A percentile compares a stretch with the other conserved stretches of the same genome.
These are phyloP conservation scores for Callopanchax toddi DNA, from an alignment of 2,113 vertebrate species.

Conservation along the genomic window DNA sequence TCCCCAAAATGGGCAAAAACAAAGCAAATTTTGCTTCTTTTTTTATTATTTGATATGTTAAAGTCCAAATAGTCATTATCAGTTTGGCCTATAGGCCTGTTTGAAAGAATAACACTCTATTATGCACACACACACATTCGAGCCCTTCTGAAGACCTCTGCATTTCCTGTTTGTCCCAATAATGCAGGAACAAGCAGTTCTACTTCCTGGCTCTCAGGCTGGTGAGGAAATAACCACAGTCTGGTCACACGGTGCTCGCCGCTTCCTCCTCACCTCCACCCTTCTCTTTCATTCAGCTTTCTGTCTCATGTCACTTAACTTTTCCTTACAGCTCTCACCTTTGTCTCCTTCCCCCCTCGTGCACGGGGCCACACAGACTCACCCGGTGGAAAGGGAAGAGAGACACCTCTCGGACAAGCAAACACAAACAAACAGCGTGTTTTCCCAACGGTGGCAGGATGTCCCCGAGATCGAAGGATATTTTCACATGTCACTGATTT, in stretches of 20 bases:
- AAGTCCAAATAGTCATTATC: too few relatives aligned
- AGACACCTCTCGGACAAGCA: constrained; percentile 36
- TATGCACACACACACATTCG: constrained; percentile 35
- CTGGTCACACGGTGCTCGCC: constrained; percentile 80
- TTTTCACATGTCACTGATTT: constrained; percentile 64
- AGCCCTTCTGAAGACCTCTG: constrained; percentile 77
- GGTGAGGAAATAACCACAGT: constrained; percentile 80
- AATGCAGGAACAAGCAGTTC: constrained; percentile 78
- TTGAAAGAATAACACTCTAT: constrained; percentile 13
- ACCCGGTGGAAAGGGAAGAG: constrained; percentile 1
- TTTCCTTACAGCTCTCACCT: constrained; percentile 34
- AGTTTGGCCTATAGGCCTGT: too few relatives aligned
- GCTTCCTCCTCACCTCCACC: constrained; percentile 41
- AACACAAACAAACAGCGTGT: constrained; percentile 40
- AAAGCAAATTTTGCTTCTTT: too few relatives aligned
- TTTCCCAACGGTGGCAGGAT: constrained; percentile 70
- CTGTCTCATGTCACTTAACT: constrained; percentile 37
- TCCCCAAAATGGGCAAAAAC: too few relatives aligned
- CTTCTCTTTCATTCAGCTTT: constrained; percentile 34
- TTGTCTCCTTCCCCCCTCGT: constrained; percentile 50
- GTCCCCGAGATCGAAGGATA: constrained; percentile 66
- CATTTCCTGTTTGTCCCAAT: constrained; percentile 83
- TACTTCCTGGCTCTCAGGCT: constrained; percentile 84
- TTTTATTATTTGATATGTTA: background rate
- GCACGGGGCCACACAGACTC: constrained; percentile 49